Base-by-base conservation (phyloP, 2,113 vertebrate species). In the Sinocyclocheilus rhinocerous region DNA sequence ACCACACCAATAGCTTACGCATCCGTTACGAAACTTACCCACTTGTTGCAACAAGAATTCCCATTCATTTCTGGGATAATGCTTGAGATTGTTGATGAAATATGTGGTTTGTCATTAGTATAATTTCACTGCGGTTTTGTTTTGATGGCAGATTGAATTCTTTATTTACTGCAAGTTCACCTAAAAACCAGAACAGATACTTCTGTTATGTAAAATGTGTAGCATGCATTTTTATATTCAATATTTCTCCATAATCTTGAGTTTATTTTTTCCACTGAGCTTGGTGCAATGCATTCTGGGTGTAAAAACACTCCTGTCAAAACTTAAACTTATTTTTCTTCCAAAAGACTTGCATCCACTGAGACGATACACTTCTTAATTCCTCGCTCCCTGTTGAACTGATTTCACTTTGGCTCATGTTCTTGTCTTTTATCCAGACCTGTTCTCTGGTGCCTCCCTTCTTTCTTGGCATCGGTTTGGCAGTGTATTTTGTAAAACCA, bases 341-440 rank as follows among this genome's bases (percentile, higher is more conserved):
- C 9, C 42, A 42, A 42, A 1, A 42, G 42, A 42, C 7, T 9
- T 42, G 42, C 39, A 15, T 75, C 72, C 1, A 6, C 16, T 36
- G 52, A 59, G 11, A 59, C 13, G 33, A 42, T 45, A 39, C 20
- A 70, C 55, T 61, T 45, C 48, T 65, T 77, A 85, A 70, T 84
- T 67, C 65, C 75, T 84, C 72, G 10, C 81, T 55, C 70, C 82
- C 33, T 50, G 45, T 77, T 85, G 76, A 65, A 76, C 61, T 83
- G 79, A 55, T 78, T 80, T 73, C 67, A 45, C 69, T 76, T 85
- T 29, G 24, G 24, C 55, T 88, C 52, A 26, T 1, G 10, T 73
- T 73, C 20, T 11, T 72, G 36, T 83, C 13, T 42, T 85, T 83
- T 72, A 59, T 83, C 55, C 33, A 12, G 45, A 16, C 67, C 10